Percentiles rank a stretch among this genome's conserved stretches.
Conservation (phyloP, 2,797 vertebrate species). For the Allenopithecus nigroviridis region DNA sequence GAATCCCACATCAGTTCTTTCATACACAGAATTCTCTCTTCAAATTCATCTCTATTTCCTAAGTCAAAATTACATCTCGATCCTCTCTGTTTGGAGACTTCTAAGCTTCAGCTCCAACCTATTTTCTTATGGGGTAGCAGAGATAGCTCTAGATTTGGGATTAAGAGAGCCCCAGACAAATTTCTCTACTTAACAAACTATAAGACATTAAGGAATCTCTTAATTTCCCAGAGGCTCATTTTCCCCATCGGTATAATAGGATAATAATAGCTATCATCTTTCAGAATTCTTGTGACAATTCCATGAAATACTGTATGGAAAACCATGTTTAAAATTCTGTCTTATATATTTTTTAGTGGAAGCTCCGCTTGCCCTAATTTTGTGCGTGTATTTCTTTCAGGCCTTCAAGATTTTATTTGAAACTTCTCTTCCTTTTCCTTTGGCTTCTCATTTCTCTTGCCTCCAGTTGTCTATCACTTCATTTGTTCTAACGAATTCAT, state of each 20-base stretch:
- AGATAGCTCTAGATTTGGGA: background rate
- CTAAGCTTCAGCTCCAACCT: background rate
- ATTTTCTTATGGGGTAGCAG: background rate
- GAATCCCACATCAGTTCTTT: background rate
- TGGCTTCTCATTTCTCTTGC: background rate
- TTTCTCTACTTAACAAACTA: background rate
- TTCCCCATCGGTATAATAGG: background rate
- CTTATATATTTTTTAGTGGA: background rate
- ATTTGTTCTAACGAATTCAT: background rate
- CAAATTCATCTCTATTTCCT: constrained; percentile 11
- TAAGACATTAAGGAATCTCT: background rate
- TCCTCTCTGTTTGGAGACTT: background rate
- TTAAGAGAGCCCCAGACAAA: background rate
- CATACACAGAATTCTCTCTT: constrained; percentile 1
- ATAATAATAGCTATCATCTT: background rate
- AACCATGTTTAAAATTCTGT: background rate
- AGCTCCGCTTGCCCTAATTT: background rate
- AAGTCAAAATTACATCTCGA: background rate
- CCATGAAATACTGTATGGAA: background rate
- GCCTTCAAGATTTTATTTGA: background rate
- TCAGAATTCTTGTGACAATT: background rate
- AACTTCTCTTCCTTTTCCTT: background rate
- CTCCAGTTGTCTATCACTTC: background rate
- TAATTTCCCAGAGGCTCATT: background rate
- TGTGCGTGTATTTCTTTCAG: background rate